Conservation (phyloP, 1,140 invertebrate species). For the Dryas iulia region DNA sequence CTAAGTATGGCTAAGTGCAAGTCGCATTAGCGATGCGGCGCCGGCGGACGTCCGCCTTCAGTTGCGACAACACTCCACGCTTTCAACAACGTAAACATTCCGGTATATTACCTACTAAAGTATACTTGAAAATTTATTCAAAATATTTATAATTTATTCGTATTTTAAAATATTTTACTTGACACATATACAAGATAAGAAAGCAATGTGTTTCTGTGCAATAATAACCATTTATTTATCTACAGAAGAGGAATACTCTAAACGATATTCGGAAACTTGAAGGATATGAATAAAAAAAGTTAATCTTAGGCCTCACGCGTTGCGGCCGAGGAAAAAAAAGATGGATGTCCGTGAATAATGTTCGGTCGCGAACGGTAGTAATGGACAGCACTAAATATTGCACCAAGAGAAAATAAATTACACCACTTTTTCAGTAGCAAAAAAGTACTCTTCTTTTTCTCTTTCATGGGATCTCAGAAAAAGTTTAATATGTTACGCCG, state of each 20-base stretch:
- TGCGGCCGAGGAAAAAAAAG: conserved; percentile 65
- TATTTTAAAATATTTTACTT: no score
- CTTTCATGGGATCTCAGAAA: conserved; percentile 60
- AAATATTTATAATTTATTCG: background rate
- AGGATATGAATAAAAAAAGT: conserved; percentile 64
- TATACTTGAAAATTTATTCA: background rate
- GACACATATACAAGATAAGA: no score
- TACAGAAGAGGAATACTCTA: background rate
- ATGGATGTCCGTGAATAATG: conserved; percentile 75
- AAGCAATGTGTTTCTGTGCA: no score
- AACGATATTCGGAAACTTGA: conserved; percentile 14
- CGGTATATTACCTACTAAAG: conserved; percentile 29
- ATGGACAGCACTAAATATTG: conserved; percentile 79
- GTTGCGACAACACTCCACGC: conserved; percentile 47
- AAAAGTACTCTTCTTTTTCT: conserved; percentile 73
- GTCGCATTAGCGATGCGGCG: conserved; percentile 63
- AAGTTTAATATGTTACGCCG: conserved; percentile 72
- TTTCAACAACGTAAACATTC: conserved; percentile 57
- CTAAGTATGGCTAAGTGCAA: conserved; percentile 54
- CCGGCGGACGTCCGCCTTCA: conserved; percentile 59
- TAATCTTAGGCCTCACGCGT: conserved; percentile 68
- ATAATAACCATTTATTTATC: no score
- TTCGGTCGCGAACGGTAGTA: conserved; percentile 77
- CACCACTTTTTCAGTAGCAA: conserved; percentile 72
- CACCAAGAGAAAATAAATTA: conserved; percentile 78